phyloP scores from a whole-genome alignment of 2,888 invertebrate genomes.

The Noctua comes region DNA sequence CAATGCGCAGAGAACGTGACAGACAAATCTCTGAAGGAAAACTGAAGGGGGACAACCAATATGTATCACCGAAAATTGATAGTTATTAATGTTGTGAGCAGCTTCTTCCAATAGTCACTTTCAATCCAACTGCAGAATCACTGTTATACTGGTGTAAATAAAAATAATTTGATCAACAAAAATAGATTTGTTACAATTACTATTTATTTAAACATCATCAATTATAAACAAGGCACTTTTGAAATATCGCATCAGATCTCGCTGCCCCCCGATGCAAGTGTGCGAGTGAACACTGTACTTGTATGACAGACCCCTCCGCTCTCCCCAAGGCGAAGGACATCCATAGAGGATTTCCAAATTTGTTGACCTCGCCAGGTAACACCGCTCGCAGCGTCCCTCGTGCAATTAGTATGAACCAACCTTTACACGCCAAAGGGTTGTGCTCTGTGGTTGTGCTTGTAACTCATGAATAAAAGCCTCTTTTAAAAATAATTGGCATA shows the following conservation, averaged over 20 bases:
- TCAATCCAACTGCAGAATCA: constrained; percentile 38
- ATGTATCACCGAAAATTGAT: constrained; percentile 91
- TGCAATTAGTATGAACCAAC: neutral
- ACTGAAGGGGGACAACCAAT: constrained; percentile 90
- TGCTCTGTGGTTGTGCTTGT: neutral
- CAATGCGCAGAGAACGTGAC: constrained; percentile 92
- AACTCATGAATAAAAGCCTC: neutral
- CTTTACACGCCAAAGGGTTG: neutral
- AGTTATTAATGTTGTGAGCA: constrained; percentile 81
- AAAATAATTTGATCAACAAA: constrained; percentile 53
- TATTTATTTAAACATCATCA: neutral
- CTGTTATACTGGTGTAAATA: constrained; percentile 61
- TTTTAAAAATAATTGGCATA: neutral
- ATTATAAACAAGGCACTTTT: neutral
- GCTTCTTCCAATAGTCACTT: constrained; percentile 45
- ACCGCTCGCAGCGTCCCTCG: neutral
- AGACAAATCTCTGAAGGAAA: constrained; percentile 92
- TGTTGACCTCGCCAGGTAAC: neutral
- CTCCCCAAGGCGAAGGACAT: too few relatives aligned
- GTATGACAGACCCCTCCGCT: too few relatives aligned
- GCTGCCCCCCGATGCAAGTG: too few relatives aligned
- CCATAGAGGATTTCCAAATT: too few relatives aligned
- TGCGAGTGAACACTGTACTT: too few relatives aligned
- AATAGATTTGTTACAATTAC: constrained; percentile 1
- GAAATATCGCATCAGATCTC: neutral